phyloP scores from a whole-genome alignment of 2,113 vertebrate genomes.

The Ameiurus melas region DNA sequence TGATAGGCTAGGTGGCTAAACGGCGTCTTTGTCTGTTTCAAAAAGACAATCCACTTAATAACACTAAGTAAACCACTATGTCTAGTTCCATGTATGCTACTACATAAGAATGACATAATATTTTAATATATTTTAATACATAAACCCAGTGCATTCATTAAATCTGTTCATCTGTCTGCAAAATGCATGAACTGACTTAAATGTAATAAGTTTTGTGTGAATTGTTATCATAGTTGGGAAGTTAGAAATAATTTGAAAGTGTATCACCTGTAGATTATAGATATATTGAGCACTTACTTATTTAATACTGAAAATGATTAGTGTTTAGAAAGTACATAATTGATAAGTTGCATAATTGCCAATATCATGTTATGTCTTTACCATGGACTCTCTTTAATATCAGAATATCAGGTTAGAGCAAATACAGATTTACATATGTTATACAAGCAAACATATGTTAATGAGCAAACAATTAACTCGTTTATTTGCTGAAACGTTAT shows the following conservation, averaged over 20 bases:
- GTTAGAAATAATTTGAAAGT: background rate
- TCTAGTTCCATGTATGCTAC: background rate
- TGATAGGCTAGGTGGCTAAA: slow-evolving; percentile 1
- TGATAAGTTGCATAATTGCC: background rate
- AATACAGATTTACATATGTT: slow-evolving; percentile 21
- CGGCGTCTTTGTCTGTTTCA: background rate
- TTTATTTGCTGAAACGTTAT: slow-evolving; percentile 22
- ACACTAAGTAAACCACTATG: slow-evolving; percentile 1
- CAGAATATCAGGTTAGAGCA: background rate
- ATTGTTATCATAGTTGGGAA: background rate
- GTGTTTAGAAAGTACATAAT: background rate
- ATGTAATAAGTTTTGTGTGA: background rate
- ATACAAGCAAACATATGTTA: slow-evolving; percentile 1
- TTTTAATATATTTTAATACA: slow-evolving; percentile 10
- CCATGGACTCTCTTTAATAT: background rate
- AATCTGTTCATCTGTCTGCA: slow-evolving; percentile 22
- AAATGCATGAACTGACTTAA: background rate
- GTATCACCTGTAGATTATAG: background rate
- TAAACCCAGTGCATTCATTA: slow-evolving; percentile 35
- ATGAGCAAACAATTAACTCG: slow-evolving; percentile 32
- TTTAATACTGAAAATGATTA: background rate
- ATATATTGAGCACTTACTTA: background rate
- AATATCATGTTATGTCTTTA: background rate
- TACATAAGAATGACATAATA: background rate
- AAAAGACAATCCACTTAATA: background rate